Conservation (phyloP, 2,888 invertebrate species). For the Apantesis nais region DNA sequence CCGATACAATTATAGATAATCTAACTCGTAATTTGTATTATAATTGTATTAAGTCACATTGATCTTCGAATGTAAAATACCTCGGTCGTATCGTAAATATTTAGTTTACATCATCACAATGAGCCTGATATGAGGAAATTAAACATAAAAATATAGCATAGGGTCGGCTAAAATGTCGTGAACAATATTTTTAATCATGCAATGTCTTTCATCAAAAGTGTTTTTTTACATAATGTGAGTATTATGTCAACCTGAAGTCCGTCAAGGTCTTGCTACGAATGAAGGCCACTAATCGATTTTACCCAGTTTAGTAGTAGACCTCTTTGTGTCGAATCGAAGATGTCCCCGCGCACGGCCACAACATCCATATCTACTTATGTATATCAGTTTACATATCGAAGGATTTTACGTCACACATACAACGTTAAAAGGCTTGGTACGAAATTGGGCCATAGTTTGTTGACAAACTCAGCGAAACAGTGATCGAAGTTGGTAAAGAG, state of each 20-base stretch:
- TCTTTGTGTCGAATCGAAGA: no score
- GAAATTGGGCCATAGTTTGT: not conserved
- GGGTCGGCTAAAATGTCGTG: no score
- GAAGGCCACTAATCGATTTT: not conserved
- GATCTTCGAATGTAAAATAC: not conserved
- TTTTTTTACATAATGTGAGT: not conserved
- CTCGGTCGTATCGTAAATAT: no score
- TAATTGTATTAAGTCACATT: not conserved
- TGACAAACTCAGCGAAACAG: not conserved
- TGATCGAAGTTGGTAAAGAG: not conserved
- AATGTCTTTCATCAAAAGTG: not conserved
- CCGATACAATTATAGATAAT: not conserved
- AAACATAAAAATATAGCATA: no score
- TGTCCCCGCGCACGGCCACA: not conserved
- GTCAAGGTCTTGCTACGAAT: not conserved
- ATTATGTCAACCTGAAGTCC: not conserved
- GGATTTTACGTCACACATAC: not conserved
- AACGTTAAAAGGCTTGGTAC: not conserved
- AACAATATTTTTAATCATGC: not conserved
- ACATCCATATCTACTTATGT: constrained; percentile 7
- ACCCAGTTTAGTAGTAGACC: no score
- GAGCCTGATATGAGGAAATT: no score
- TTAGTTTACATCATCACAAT: no score
- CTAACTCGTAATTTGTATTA: not conserved
- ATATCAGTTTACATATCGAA: constrained; percentile 11